Percentiles rank a stretch among this genome's conserved stretches.
Evolutionary conservation across 2,888 invertebrate species (phyloP).

Genomic region (Aporophyla lueneburgensis): DNA sequence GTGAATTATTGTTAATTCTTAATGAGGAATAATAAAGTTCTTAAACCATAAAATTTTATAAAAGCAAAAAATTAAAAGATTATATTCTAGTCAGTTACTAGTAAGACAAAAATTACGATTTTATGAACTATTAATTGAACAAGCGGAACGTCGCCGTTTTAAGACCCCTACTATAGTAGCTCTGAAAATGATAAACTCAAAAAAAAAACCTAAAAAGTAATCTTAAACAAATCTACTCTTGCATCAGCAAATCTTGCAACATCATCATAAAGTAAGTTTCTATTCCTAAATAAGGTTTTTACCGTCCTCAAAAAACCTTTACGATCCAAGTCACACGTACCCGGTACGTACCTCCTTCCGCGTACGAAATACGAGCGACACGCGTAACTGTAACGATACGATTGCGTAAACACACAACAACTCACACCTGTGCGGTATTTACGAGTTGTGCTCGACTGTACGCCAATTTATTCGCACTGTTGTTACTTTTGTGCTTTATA

Average conservation of each 20-base stretch:
- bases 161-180: background rate
- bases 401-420: slow-evolving; percentile 75
- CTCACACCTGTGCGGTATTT: slow-evolving; percentile 76
- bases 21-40: too few relatives aligned
- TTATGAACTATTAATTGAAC: too few relatives aligned
- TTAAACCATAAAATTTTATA: too few relatives aligned
- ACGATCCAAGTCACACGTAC: slow-evolving; percentile 50
- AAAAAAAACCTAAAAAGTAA: background rate
- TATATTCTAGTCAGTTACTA: too few relatives aligned
- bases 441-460: slow-evolving; percentile 65
- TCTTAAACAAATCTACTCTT: background rate
- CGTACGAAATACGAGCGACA: slow-evolving; percentile 68
- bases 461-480: slow-evolving; percentile 57
- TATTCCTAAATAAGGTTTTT: slow-evolving; percentile 1
- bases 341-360: slow-evolving; percentile 50
- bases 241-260: slow-evolving; percentile 10
- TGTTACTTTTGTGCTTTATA: slow-evolving; percentile 62
- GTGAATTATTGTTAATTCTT: too few relatives aligned
- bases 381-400: slow-evolving; percentile 72
- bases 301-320: slow-evolving; percentile 43
- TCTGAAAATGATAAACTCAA: background rate
- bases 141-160: too few relatives aligned
- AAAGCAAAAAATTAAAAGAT: background rate
- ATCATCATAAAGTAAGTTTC: slow-evolving; percentile 29
- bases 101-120: too few relatives aligned